Evolutionary conservation across 2,797 vertebrate species (phyloP).

Genomic region (Microctenopoma lineatum): DNA sequence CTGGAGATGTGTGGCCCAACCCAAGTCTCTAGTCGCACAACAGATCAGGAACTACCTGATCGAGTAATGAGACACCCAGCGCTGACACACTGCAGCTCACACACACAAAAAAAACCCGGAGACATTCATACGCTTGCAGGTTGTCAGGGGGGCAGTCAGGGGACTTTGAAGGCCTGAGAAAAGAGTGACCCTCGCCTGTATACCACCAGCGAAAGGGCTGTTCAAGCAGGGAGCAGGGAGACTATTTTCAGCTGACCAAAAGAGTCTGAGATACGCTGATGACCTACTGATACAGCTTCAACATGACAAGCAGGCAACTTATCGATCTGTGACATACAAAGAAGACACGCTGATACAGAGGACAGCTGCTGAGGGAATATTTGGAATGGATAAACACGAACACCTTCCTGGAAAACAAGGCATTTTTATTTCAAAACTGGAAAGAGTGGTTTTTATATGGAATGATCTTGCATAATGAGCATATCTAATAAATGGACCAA

Average conservation of each 20-base stretch:
- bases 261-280: constrained; percentile 9
- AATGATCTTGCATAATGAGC: background rate
- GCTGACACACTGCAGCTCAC: constrained; percentile 30
- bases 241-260: background rate
- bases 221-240: constrained; percentile 1
- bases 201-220: background rate
- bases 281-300: constrained; percentile 2
- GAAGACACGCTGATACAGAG: constrained; percentile 3
- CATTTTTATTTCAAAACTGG: constrained; percentile 16
- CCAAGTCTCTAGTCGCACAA: constrained; percentile 48
- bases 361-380: background rate
- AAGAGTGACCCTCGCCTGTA: constrained; percentile 3
- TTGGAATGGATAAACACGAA: constrained; percentile 17
- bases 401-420: constrained; percentile 5
- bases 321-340: constrained; percentile 1
- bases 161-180: constrained; percentile 15
- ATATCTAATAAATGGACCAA: background rate
- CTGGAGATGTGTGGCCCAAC: constrained; percentile 47
- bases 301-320: background rate
- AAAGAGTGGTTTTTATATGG: background rate
- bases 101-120: constrained; percentile 24
- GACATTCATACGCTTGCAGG: constrained; percentile 20
- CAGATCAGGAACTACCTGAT: constrained; percentile 73
- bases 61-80: constrained; percentile 77
- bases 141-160: constrained; percentile 33